These are phyloP conservation scores for Tachuris rubrigastra DNA, from an alignment of 2,113 vertebrate genomes.

Conservation along the genomic window DNA sequence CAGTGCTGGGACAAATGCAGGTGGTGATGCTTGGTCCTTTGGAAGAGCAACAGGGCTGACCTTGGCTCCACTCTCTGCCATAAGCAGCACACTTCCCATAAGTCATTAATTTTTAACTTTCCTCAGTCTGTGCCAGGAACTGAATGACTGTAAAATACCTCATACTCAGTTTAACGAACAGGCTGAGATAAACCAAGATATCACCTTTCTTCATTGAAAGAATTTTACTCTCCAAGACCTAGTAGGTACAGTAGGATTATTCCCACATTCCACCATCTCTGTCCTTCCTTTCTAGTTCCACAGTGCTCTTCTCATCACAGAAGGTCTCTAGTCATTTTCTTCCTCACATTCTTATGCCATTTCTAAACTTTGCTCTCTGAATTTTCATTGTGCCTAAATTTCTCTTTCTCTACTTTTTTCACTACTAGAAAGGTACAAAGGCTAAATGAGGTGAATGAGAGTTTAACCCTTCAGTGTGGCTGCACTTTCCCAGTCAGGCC, in stretches of 20 bases:
- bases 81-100: background rate
- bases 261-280: background rate
- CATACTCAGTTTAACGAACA: background rate
- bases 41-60: background rate
- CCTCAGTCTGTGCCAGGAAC: background rate
- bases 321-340: background rate
- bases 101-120: constrained; percentile 32
- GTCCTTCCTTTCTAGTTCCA: background rate
- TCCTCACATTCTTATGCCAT: background rate
- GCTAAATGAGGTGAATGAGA: background rate
- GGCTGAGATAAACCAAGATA: background rate
- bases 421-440: background rate
- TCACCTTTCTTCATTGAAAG: background rate
- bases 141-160: background rate
- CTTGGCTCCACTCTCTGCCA: background rate
- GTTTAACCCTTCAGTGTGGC: background rate
- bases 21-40: background rate
- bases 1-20: background rate
- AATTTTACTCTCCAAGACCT: background rate
- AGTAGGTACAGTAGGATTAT: background rate
- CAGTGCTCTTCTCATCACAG: background rate
- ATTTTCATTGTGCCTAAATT: background rate
- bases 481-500: background rate
- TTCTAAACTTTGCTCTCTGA: background rate
- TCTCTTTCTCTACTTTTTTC: background rate